phyloP scores from a whole-genome alignment of 2,113 vertebrate species.

The Regulus satrapa region DNA sequence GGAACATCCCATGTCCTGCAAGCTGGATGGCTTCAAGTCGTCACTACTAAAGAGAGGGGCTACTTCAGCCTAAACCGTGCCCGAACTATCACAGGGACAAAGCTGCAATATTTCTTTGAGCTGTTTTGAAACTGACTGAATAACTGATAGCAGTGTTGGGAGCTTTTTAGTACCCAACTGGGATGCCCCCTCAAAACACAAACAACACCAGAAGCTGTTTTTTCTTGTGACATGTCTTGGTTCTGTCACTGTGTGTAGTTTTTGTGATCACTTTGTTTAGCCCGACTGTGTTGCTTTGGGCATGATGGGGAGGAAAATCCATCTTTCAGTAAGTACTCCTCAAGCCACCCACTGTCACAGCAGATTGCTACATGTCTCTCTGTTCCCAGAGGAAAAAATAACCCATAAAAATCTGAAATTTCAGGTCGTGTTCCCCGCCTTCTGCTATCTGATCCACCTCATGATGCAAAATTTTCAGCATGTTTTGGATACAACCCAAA shows the following conservation, averaged over 20 bases:
- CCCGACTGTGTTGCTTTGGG: not conserved
- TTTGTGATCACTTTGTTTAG: conserved; percentile 26
- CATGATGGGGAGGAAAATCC: conserved; percentile 2
- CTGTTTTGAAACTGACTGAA: not conserved
- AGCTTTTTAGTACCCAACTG: not conserved
- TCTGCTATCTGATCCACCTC: not conserved
- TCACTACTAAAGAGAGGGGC: not conserved
- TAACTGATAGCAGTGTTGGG: not conserved
- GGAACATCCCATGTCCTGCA: not conserved
- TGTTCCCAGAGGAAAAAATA: not conserved
- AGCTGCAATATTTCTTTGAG: not conserved
- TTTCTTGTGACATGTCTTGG: not conserved
- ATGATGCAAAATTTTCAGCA: not conserved
- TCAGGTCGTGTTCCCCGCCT: not conserved
- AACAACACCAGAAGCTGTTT: not conserved
- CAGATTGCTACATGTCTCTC: not conserved
- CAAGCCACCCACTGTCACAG: conserved; percentile 14
- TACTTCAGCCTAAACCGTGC: not conserved
- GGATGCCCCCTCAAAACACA: not conserved
- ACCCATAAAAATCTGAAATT: not conserved
- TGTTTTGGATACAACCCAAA: not conserved
- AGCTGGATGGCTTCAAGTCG: not conserved
- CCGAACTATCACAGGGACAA: not conserved
- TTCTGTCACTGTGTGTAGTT: not conserved
- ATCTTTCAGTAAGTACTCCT: conserved; percentile 24